Conservation (phyloP, 2,113 vertebrate species). For the Plestiodon gilberti region DNA sequence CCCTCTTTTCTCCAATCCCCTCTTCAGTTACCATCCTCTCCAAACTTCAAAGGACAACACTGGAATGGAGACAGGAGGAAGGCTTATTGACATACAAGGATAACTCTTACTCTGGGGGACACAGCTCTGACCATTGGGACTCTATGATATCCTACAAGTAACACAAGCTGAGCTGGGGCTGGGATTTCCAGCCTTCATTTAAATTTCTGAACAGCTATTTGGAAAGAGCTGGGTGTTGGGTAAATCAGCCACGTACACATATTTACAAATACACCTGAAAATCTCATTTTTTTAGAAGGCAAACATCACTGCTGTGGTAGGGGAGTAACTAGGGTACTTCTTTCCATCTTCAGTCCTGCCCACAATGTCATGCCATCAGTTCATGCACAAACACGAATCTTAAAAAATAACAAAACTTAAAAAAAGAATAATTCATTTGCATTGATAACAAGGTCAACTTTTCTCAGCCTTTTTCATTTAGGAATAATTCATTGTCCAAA, state of each 20-base stretch:
- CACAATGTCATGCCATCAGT: background rate
- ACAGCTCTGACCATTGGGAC: background rate
- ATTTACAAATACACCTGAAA: background rate
- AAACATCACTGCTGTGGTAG: background rate
- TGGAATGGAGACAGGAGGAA: background rate
- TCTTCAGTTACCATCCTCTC: background rate
- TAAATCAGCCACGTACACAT: background rate
- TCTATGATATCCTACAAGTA: background rate
- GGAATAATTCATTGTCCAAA: background rate
- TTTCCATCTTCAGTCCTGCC: background rate
- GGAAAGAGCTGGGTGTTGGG: background rate
- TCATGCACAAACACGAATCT: conserved; percentile 6
- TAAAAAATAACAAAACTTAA: background rate
- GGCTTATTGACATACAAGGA: background rate
- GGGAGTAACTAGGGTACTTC: background rate
- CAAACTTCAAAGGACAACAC: background rate
- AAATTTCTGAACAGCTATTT: background rate
- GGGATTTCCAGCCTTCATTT: background rate
- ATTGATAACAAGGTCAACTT: background rate
- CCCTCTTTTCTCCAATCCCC: background rate
- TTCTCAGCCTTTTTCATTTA: background rate
- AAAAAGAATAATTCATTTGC: background rate
- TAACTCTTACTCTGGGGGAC: background rate
- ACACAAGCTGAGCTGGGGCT: background rate
- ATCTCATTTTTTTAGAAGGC: conserved; percentile 2